These are phyloP conservation scores for Atrichornis clamosus DNA, from an alignment of 2,113 vertebrate genomes.

Conservation along the genomic window DNA sequence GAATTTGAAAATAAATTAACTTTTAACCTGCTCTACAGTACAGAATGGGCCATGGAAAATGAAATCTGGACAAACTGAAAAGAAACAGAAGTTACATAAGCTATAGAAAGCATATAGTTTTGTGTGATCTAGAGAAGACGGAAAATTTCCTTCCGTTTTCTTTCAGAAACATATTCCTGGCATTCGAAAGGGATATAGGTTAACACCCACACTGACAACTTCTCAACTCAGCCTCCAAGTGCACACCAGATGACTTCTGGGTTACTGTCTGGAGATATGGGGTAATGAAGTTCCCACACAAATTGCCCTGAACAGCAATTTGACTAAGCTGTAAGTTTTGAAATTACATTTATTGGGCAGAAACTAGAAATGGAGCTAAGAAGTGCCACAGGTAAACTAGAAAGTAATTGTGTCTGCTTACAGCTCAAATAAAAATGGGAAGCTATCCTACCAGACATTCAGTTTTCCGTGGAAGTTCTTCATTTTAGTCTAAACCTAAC, in stretches of 20 bases:
- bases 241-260: not conserved
- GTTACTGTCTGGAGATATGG: not conserved
- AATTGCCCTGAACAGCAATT: not conserved
- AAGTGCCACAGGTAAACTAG: not conserved
- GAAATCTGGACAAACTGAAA: not conserved
- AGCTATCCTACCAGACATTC: not conserved
- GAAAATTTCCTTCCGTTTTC: not conserved
- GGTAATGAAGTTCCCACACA: not conserved
- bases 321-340: not conserved
- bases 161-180: not conserved
- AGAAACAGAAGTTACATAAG: not conserved
- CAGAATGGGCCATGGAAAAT: not conserved
- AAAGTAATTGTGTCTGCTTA: not conserved
- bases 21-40: not conserved
- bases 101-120: not conserved
- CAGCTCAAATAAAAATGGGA: not conserved
- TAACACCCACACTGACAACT: not conserved
- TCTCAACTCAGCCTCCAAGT: not conserved
- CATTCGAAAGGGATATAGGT: not conserved
- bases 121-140: not conserved
- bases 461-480: not conserved
- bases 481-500: not conserved
- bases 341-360: not conserved
- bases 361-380: not conserved
- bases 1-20: not conserved